Percentiles rank a stretch among this genome's conserved stretches.
Conservation (phyloP, 2,888 invertebrate species). For the Sussaba pulchella region DNA sequence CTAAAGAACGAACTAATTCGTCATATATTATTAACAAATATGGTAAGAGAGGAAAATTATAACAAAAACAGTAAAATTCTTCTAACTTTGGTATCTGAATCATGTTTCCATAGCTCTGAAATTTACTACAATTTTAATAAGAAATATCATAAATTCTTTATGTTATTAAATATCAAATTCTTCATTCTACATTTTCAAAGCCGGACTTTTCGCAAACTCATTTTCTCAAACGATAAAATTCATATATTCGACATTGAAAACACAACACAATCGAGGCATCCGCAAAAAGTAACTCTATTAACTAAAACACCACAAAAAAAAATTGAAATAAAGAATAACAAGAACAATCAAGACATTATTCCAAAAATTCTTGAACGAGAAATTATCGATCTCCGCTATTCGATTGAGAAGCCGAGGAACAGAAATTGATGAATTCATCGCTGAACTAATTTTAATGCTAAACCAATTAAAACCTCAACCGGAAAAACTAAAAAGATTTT, state of each 20-base stretch:
- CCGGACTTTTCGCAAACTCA: neutral
- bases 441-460: neutral
- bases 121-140: neutral
- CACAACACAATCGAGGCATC: constrained; percentile 14
- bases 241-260: neutral
- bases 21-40: neutral
- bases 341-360: neutral
- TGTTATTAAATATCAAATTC: neutral
- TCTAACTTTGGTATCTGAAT: constrained; percentile 29
- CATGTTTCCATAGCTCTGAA: constrained; percentile 15
- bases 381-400: constrained; percentile 22
- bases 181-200: constrained; percentile 4
- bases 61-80: constrained; percentile 1
- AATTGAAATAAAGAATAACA: neutral
- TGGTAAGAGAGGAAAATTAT: constrained; percentile 4
- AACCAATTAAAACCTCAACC: constrained; percentile 13
- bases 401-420: constrained; percentile 19
- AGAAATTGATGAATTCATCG: constrained; percentile 1
- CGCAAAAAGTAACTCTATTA: constrained; percentile 19
- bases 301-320: constrained; percentile 16
- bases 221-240: neutral
- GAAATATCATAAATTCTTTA: neutral
- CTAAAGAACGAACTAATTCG: constrained; percentile 1
- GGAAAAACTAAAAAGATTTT: constrained; percentile 5
- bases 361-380: neutral